A percentile compares a stretch with the other conserved stretches of the same genome.
Evolutionary conservation across 2,113 vertebrate species (phyloP).

Genomic region (Urocynchramus pylzowi): DNA sequence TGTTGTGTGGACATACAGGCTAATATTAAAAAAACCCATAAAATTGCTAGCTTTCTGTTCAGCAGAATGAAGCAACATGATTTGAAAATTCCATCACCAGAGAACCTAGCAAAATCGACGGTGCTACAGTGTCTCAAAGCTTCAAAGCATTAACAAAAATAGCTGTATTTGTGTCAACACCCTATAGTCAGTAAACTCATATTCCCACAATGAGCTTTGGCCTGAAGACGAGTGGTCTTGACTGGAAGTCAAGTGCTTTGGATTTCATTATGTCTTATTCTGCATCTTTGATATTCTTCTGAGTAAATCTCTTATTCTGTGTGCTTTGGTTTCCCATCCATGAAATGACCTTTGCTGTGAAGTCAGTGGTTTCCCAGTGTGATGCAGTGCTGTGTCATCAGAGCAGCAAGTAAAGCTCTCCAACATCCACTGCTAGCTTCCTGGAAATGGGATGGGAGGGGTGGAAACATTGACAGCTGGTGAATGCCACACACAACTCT

Average conservation of each 20-base stretch:
- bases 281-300: background rate
- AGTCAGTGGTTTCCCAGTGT: background rate
- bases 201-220: background rate
- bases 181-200: background rate
- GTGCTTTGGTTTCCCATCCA: background rate
- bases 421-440: background rate
- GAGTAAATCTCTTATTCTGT: background rate
- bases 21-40: background rate
- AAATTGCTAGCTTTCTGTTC: background rate
- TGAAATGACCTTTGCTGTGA: background rate
- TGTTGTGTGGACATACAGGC: background rate
- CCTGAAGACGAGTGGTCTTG: background rate
- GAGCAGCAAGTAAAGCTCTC: background rate
- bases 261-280: background rate
- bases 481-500: background rate
- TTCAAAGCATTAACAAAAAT: background rate
- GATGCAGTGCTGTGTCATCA: background rate
- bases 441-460: background rate
- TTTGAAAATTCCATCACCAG: background rate
- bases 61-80: background rate
- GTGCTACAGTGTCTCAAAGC: background rate
- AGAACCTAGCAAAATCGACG: background rate
- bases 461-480: background rate
- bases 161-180: background rate
- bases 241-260: background rate